Evolutionary conservation across 2,113 vertebrate genomes (phyloP), one percentile per base, ranked within the genome.

Genomic region (Cricetomys ansorgei): DNA sequence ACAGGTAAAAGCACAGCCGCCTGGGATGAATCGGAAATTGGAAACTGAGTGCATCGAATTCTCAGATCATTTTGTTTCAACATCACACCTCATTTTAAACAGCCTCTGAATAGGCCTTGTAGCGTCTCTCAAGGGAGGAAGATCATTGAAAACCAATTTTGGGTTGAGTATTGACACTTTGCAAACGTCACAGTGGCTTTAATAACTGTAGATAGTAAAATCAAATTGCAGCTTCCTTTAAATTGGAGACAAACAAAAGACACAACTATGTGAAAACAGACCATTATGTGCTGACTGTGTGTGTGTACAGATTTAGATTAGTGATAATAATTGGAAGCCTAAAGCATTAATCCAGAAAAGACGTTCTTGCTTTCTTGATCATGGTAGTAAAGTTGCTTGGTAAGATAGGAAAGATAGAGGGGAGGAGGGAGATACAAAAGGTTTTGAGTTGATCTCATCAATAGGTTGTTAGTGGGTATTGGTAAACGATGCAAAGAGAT

Each of bases 1-100:
- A 76, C 7, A 59, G 3, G 73, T n/a, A 48, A 50, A 91, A 40
- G 7, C 7, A 79, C 1, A 91, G 5, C 0, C 84, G 8, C 57
- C 29, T 23, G 59, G 11, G 11, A 3, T 86, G 37, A 55, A 69
- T 65, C 23, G 77, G 1, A 5, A 34, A 23, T 7, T 43, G 19
- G 92, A 5, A 15, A n/a, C 4, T 3, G 19, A 8, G 8, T 67
- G 45, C 2, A 1, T 86, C 34, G 83, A 62, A 77, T 17, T 27
- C 29, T 88, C n/a, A n/a, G 13, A n/a, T 84, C 64, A 40, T 67
- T 88, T 85, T 91, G n/a, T 70, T 15, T 21, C 8, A 45, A 10
- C 6, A 43, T 3, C 3, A 3, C 2, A 25, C 0, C 0, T 2
- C 0, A 43, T 4, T 88, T 83, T 12, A n/a, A 72, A 11, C 5